Conservation (phyloP, 2,797 vertebrate genomes). For the Pseudomugil tenellus region DNA sequence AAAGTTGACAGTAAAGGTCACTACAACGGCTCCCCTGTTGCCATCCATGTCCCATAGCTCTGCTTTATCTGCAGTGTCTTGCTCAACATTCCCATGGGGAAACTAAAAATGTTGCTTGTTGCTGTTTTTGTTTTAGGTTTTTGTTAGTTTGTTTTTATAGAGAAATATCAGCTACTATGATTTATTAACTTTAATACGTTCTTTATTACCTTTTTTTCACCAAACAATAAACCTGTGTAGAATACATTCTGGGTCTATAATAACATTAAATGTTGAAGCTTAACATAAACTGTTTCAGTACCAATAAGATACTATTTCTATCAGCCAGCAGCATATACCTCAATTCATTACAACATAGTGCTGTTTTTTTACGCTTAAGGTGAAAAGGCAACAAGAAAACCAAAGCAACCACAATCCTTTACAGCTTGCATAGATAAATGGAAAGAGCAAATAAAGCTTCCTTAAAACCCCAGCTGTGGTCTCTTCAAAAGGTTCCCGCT, state of each 20-base stretch:
- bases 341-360: background rate
- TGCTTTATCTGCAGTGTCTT: slow-evolving; percentile 21
- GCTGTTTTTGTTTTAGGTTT: background rate
- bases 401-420: background rate
- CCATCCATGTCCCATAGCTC: slow-evolving; percentile 9
- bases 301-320: background rate
- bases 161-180: background rate
- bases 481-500: background rate
- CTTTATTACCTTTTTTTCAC: no score
- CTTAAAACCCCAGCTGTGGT: background rate
- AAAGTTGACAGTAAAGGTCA: slow-evolving; percentile 29
- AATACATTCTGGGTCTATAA: background rate
- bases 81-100: background rate
- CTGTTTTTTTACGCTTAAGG: background rate
- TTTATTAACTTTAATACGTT: no score
- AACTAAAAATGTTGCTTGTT: background rate
- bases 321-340: background rate
- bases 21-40: background rate
- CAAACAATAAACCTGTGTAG: no score
- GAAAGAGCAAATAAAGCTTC: background rate
- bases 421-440: background rate
- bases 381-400: background rate
- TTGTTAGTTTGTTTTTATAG: background rate
- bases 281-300: background rate
- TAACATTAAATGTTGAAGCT: background rate